These are phyloP conservation scores for Passer domesticus DNA, from an alignment of 2,113 vertebrate species.

Conservation along the genomic window DNA sequence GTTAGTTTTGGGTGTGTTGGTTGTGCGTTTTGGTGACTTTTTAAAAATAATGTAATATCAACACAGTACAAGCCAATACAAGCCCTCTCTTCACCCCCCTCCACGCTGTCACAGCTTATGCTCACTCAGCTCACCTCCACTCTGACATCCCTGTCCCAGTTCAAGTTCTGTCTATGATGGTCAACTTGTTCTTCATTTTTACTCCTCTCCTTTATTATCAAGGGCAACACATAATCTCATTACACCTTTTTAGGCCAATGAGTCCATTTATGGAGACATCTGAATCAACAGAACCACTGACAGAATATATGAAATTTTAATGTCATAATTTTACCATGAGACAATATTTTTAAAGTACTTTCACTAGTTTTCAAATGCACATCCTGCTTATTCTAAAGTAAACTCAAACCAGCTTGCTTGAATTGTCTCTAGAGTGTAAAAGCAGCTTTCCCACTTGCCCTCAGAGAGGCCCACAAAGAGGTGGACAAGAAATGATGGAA, in stretches of 20 bases:
- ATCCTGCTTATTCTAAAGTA: not conserved
- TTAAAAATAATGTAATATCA: not conserved
- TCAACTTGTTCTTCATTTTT: not conserved
- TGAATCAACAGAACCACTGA: not conserved
- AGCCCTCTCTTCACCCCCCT: not conserved
- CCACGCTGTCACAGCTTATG: not conserved
- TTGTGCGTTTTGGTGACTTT: accelerated
- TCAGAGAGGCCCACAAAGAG: not conserved
- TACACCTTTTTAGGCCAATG: not conserved
- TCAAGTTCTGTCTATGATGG: not conserved
- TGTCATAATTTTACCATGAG: not conserved
- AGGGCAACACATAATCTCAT: not conserved
- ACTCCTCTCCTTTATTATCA: not conserved
- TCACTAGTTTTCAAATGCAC: not conserved
- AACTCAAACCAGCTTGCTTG: not conserved
- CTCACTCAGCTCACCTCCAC: not conserved
- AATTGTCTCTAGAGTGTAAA: not conserved
- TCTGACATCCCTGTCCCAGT: not conserved
- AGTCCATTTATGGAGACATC: not conserved
- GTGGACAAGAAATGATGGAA: not conserved
- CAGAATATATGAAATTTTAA: not conserved
- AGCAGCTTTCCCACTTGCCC: not conserved
- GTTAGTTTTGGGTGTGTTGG: not conserved
- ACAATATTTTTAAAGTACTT: not conserved
- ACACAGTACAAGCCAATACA: not conserved